Evolutionary conservation across 2,888 invertebrate species (phyloP), one percentile per base, ranked within the genome.

Genomic region (Campoplex nolae): DNA sequence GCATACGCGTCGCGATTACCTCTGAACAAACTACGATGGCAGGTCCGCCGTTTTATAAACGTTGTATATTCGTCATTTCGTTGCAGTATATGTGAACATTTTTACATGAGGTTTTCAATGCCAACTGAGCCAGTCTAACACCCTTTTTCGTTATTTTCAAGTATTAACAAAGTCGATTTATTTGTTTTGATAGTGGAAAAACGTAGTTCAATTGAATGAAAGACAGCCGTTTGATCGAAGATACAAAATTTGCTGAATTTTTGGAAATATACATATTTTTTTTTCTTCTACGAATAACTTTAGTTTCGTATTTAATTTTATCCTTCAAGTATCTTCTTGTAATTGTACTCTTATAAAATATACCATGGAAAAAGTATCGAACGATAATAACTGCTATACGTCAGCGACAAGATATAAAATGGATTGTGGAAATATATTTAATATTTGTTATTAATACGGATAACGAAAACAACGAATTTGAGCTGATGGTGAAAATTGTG

Each of bases 1-100:
- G 89, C 84, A 87, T 78, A 88, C 84, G 16, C 56, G 45, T 13
- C 42, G 68, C 88, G 32, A 11, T 32, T 11, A 35, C 32, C 51
- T 16, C 54, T n/a, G 35, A 18, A 62, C 62, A 51, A 76, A 45
- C 65, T 65, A 62, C 45, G 23, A 56, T 62, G 18, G 23, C 23
- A 18, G 45, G 38, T 62, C 16, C 9, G 3, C 28, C 23, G 18
- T 56, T 76, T n/a, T 11, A 73, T 32, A 18, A 51, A 45, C 48
- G 45, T 42, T 62, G 62, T 23, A 16, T 28, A 70, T 70, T 70
- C 45, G 45, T 45, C 35, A 45, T 70, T 45, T 70, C 45, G 45
- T 45, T 28, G 42, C 62, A 62, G 32, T 62, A 28, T 32, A 32
- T 62, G 32, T 62, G 16, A 28, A 32, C 62, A 16, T 32, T 58